Base-by-base conservation (phyloP, 2,888 invertebrate species). In the Eubasilissa splendida region DNA sequence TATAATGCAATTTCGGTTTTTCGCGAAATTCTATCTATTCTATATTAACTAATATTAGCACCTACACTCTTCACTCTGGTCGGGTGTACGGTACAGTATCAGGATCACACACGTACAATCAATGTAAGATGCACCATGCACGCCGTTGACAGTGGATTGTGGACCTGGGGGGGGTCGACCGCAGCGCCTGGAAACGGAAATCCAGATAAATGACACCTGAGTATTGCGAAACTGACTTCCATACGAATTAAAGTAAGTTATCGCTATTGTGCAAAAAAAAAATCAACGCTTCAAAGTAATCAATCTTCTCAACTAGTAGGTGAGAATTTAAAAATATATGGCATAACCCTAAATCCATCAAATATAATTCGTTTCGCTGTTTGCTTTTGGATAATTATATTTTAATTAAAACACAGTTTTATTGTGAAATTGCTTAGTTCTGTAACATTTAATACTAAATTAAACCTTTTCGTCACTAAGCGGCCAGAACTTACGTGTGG, bases 121-220 rank as follows among this genome's bases (percentile, higher is more conserved):
- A 80, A 82, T 82, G 77, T 66, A 60, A 74, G 50, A 77, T 80
- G 42, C 42, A 42, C 42, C 22, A 22, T 22, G 79, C 82, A 77
- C 71, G 58, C 50, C 31, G 58, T 52, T 73, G 70, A 77, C 80
- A 77, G 79, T 54, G 56, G 53, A 82, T 76, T 68, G 78, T 11
- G 31, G n/a, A 31, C 52, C 60, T 71, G 74, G 63, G 63, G n/a
- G 63, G 22, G 7, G 7, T 3, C 60, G 10, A 73, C 42, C 4
- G 4, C 42, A 7, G n/a, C 12, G 76, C 58, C 63, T 12, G 53
- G 52, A 31, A 73, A 68, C 42, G 75, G 33, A 82, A 82, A 82
- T 80, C 79, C 76, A 82, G 82, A 82, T 82, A 76, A 79, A 82
- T 82, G 78, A 79, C 80, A 70, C 68, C 75, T 68, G 76, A 63